Percentiles rank a stretch among this genome's conserved stretches.
Conservation (phyloP, 2,888 invertebrate genomes). For the Oxytorus armatus region DNA sequence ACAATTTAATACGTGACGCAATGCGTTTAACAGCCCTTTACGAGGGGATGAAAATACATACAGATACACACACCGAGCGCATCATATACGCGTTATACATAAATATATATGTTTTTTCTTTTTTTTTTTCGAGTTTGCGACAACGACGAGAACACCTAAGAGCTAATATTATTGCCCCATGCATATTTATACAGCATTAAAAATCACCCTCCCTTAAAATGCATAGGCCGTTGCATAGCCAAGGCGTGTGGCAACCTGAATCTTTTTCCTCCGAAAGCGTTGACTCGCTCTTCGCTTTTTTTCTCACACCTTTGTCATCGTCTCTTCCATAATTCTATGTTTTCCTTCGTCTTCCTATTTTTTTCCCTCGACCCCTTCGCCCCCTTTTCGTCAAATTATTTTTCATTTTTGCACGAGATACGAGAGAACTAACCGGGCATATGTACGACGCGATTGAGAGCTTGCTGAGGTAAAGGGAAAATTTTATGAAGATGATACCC, state of each 20-base stretch:
- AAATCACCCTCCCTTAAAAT: conserved; percentile 82
- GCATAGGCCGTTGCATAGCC: conserved; percentile 80
- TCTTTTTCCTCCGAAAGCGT: conserved; percentile 12
- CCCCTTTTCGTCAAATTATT: conserved; percentile 30
- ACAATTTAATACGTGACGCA: neutral
- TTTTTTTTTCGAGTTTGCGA: conserved; percentile 75
- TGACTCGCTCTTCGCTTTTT: conserved; percentile 4
- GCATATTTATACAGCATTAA: conserved; percentile 84
- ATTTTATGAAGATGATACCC: neutral
- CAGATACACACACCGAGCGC: conserved; percentile 50
- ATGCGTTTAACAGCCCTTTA: neutral
- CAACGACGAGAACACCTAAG: conserved; percentile 77
- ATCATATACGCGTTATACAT: conserved; percentile 77
- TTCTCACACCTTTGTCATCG: conserved; percentile 24
- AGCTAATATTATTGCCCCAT: conserved; percentile 84
- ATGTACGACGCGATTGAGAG: neutral
- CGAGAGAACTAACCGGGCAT: neutral
- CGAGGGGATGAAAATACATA: neutral
- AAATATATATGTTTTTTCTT: conserved; percentile 1
- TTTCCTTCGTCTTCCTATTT: conserved; percentile 28
- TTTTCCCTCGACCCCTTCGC: conserved; percentile 12
- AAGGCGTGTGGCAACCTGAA: conserved; percentile 70
- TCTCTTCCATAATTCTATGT: conserved; percentile 52
- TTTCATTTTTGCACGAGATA: conserved; percentile 37
- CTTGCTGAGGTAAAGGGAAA: neutral